Evolutionary conservation across 2,797 vertebrate genomes (phyloP).

Genomic region (Iguana delicatissima): DNA sequence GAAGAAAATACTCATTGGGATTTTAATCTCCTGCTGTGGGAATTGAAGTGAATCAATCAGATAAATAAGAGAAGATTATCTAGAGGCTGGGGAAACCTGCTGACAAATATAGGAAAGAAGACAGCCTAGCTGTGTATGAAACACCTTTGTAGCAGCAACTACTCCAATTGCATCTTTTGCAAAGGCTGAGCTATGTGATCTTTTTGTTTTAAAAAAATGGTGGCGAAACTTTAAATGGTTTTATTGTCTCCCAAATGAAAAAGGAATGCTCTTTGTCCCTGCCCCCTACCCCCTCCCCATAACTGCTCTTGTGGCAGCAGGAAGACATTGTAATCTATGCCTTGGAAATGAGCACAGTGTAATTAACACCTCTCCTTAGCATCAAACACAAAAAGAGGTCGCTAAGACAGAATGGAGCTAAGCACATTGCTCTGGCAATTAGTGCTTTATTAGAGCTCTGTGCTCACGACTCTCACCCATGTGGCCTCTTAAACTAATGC

Average conservation of each 20-base stretch:
- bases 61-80: conserved; percentile 27
- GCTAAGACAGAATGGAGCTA: conserved; percentile 10
- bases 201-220: not conserved
- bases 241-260: conserved; percentile 58
- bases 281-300: not conserved
- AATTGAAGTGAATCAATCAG: conserved; percentile 22
- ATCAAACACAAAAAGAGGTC: conserved; percentile 35
- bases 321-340: conserved; percentile 36
- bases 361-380: conserved; percentile 42
- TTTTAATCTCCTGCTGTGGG: not conserved
- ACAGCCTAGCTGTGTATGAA: conserved; percentile 45
- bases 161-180: conserved; percentile 47
- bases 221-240: conserved; percentile 29
- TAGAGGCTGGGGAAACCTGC: conserved; percentile 33
- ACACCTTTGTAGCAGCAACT: not conserved
- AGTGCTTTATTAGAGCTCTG: not conserved
- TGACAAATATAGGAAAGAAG: conserved; percentile 45
- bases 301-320: conserved; percentile 39
- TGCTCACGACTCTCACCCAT: not conserved
- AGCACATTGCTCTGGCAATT: not conserved
- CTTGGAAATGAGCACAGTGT: conserved; percentile 42
- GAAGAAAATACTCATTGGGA: not conserved
- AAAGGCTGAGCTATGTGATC: conserved; percentile 35
- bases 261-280: conserved; percentile 44
- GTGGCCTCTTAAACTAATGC: conserved; percentile 31